Percentiles rank a stretch among this genome's conserved stretches.
Conservation (phyloP, 2,888 invertebrate species). For the Hedychridium roseum region DNA sequence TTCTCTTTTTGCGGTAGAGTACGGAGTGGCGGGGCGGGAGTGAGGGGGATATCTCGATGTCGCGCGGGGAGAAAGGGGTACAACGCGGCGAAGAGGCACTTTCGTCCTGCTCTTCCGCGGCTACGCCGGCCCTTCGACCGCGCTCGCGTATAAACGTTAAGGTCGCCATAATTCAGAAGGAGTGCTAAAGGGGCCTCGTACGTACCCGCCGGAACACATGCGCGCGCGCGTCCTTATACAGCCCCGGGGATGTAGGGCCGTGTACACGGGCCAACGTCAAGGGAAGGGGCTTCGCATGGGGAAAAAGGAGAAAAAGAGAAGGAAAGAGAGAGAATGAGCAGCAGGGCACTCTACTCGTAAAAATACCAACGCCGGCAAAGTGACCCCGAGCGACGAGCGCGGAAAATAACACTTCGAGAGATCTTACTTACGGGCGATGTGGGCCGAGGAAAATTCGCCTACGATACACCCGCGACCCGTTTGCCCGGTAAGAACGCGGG, state of each 20-base stretch:
- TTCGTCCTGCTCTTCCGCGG: conserved; percentile 32
- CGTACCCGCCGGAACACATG: conserved; percentile 17
- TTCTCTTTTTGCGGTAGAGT: no score
- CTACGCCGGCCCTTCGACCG: conserved; percentile 15
- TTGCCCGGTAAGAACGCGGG: conserved; percentile 7
- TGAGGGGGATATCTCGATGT: conserved; percentile 21
- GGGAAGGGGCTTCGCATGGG: background rate
- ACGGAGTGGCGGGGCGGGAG: no score
- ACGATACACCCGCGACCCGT: conserved; percentile 20
- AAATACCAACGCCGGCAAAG: conserved; percentile 44
- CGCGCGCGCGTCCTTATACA: conserved; percentile 7
- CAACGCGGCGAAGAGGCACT: conserved; percentile 32
- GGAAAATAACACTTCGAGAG: conserved; percentile 53
- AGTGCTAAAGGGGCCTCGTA: conserved; percentile 27
- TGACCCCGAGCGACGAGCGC: conserved; percentile 24
- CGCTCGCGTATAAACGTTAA: conserved; percentile 17
- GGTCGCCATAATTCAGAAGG: conserved; percentile 44
- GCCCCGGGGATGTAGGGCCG: no score
- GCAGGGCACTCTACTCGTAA: conserved; percentile 46
- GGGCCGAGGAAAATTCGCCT: conserved; percentile 28
- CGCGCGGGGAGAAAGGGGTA: conserved; percentile 13
- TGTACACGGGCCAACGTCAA: conserved; percentile 6
- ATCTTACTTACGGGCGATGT: conserved; percentile 43
- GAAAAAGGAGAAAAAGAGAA: conserved; percentile 7
- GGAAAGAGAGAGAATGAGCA: conserved; percentile 11